These are phyloP conservation scores for Zaprionus gabonicus DNA, from an alignment of 1,140 invertebrate genomes.

Conservation along the genomic window DNA sequence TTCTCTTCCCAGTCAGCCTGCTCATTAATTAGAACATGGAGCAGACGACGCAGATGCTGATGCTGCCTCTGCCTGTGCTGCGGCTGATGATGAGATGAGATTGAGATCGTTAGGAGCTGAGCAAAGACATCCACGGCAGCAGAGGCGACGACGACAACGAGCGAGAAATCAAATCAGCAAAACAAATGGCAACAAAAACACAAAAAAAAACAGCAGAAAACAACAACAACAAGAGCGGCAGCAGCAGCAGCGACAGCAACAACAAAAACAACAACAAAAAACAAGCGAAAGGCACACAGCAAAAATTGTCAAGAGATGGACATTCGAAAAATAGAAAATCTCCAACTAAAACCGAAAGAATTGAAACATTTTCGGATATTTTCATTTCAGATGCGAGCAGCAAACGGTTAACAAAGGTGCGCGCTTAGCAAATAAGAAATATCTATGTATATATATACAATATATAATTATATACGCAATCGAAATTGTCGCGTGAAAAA, in stretches of 20 bases:
- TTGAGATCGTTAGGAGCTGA: slow-evolving; percentile 62
- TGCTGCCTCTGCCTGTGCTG: background rate
- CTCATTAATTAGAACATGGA: slow-evolving; percentile 83
- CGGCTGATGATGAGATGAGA: slow-evolving; percentile 29
- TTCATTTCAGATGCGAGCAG: slow-evolving; percentile 81
- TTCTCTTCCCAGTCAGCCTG: slow-evolving; percentile 58
- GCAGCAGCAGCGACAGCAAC: slow-evolving; percentile 25
- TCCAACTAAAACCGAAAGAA: slow-evolving; percentile 82
- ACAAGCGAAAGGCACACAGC: slow-evolving; percentile 49
- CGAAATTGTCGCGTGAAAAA: slow-evolving; percentile 34
- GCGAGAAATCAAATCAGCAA: slow-evolving; percentile 74
- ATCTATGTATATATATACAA: slow-evolving; percentile 21
- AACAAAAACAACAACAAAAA: slow-evolving; percentile 31
- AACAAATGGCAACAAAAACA: slow-evolving; percentile 68
- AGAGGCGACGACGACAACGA: slow-evolving; percentile 36
- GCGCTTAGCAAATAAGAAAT: slow-evolving; percentile 48
- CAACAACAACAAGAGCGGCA: slow-evolving; percentile 1
- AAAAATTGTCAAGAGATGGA: slow-evolving; percentile 81
- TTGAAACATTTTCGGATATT: slow-evolving; percentile 82
- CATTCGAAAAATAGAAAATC: slow-evolving; percentile 83
- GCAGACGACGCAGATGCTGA: slow-evolving; percentile 25
- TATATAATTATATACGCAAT: slow-evolving; percentile 38
- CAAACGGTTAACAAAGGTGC: slow-evolving; percentile 83
- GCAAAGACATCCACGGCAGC: slow-evolving; percentile 35
- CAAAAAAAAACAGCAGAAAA: slow-evolving; percentile 25